phyloP scores from a whole-genome alignment of 2,888 invertebrate genomes.

The Oegoconia quadripuncta region DNA sequence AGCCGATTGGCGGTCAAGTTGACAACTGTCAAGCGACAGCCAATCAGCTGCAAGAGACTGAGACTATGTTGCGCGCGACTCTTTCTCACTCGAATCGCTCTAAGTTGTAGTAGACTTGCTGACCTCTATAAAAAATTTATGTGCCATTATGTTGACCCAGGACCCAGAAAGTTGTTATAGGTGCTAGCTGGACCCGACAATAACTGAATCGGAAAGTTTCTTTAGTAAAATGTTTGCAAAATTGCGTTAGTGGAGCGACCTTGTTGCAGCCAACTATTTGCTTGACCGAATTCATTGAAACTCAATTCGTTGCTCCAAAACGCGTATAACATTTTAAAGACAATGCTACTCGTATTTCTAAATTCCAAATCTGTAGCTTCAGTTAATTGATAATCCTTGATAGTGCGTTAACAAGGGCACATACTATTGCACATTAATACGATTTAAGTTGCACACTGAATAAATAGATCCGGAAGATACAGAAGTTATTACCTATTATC shows the following conservation, averaged over 20 bases:
- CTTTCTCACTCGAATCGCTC: no score
- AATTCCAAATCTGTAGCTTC: slow-evolving; percentile 14
- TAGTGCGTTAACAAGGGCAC: slow-evolving; percentile 4
- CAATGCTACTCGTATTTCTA: slow-evolving; percentile 23
- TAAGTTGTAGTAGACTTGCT: no score
- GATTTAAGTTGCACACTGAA: no score
- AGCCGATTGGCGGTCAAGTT: no score
- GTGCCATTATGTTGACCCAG: not conserved
- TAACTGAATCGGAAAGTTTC: slow-evolving; percentile 29
- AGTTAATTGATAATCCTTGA: not conserved
- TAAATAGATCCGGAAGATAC: no score
- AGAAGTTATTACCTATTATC: no score
- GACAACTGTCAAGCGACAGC: no score
- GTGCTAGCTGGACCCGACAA: not conserved
- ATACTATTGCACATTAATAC: no score
- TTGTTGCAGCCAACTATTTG: slow-evolving; percentile 44
- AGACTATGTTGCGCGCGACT: no score
- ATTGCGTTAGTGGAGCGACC: slow-evolving; percentile 44
- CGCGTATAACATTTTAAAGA: slow-evolving; percentile 26
- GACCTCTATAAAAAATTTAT: not conserved
- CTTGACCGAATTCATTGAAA: slow-evolving; percentile 51
- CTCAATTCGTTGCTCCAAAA: slow-evolving; percentile 34
- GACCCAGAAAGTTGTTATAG: not conserved
- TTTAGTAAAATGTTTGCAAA: slow-evolving; percentile 27
- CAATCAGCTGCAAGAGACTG: no score